Conservation (phyloP, 2,888 invertebrate genomes). For the Drosophila quinaria region DNA sequence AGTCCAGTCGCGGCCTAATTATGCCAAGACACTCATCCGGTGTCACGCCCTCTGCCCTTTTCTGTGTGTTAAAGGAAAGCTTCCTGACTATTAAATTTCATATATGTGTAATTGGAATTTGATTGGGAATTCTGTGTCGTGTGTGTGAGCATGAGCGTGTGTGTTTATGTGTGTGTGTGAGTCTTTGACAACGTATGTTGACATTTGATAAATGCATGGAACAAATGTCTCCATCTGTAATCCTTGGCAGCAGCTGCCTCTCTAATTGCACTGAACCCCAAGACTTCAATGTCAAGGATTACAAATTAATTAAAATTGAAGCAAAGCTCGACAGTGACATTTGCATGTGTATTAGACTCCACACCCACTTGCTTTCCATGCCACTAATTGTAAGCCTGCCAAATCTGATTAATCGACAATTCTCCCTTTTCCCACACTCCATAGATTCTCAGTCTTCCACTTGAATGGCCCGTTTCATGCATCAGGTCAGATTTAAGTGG, state of each 20-base stretch:
- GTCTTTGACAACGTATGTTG: constrained; percentile 12
- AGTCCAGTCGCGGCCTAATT: constrained; percentile 22
- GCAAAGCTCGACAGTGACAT: constrained; percentile 50
- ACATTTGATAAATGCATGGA: constrained; percentile 60
- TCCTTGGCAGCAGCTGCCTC: constrained; percentile 55
- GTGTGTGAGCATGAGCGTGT: neutral
- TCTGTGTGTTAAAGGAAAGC: neutral
- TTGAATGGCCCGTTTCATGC: constrained; percentile 23
- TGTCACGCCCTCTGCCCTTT: neutral
- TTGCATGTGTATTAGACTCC: constrained; percentile 38
- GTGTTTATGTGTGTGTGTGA: constrained; percentile 16
- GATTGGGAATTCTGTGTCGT: constrained; percentile 37
- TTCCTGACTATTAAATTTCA: constrained; percentile 54
- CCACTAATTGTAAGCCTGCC: constrained; percentile 53
- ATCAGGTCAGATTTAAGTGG: constrained; percentile 30
- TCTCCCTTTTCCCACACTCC: neutral
- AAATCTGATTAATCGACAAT: constrained; percentile 65
- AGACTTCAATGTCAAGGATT: constrained; percentile 65
- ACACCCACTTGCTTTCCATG: neutral
- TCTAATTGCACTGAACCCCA: constrained; percentile 61
- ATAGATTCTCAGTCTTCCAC: constrained; percentile 16
- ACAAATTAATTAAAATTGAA: constrained; percentile 75
- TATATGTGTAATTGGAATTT: constrained; percentile 64
- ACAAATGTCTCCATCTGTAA: constrained; percentile 60
- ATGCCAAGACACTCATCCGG: neutral